phyloP scores from a whole-genome alignment of 2,888 invertebrate genomes.

The Agrochola macilenta region DNA sequence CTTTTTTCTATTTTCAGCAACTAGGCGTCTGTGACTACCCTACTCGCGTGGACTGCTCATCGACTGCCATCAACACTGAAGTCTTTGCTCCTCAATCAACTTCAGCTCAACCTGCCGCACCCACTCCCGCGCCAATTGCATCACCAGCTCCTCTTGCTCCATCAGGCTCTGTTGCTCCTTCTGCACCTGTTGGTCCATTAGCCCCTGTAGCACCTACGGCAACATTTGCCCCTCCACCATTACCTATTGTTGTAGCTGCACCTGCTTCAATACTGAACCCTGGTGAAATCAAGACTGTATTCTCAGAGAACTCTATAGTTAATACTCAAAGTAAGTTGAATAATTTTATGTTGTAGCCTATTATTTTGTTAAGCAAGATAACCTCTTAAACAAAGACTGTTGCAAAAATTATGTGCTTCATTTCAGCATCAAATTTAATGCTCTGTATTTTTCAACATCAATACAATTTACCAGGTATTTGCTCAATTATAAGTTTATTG shows the following conservation, averaged over 20 bases:
- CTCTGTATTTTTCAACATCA: constrained; percentile 39
- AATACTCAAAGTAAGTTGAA: constrained; percentile 78
- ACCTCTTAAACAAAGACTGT: neutral
- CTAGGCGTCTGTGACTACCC: constrained; percentile 92
- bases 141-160: constrained; percentile 33
- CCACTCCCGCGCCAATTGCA: constrained; percentile 22
- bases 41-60: constrained; percentile 90
- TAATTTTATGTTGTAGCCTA: neutral
- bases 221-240: constrained; percentile 15
- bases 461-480: constrained; percentile 37
- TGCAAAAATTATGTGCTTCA: constrained; percentile 26
- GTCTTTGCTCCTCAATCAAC: constrained; percentile 54
- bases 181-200: constrained; percentile 23
- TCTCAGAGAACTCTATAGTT: constrained; percentile 73
- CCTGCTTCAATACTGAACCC: constrained; percentile 41
- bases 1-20: constrained; percentile 81
- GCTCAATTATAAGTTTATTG: constrained; percentile 31
- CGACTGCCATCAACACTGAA: constrained; percentile 53
- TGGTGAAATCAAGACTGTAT: constrained; percentile 59
- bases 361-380: constrained; percentile 24
- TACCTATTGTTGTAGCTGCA: constrained; percentile 30
- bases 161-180: constrained; percentile 25
- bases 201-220: constrained; percentile 25
- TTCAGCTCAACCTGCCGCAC: constrained; percentile 17
- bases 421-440: constrained; percentile 10